Evolutionary conservation across 2,113 vertebrate genomes (phyloP), one percentile per base, ranked within the genome.

Genomic region (Pedetes capensis): DNA sequence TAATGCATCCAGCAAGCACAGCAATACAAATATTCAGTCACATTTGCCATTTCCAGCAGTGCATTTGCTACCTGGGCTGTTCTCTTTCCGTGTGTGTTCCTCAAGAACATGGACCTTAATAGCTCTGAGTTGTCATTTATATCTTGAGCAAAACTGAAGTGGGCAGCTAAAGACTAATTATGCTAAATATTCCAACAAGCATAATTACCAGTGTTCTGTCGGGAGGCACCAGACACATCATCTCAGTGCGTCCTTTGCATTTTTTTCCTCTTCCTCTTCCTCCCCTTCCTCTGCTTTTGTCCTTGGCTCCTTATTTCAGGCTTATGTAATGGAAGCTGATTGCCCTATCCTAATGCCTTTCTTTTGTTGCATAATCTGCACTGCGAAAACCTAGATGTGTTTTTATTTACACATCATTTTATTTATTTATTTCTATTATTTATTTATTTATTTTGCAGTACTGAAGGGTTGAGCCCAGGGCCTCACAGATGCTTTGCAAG

Each of bases 111-210:
- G 47, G 39, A 75, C 97, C 90, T 97, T 97, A 96, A 96, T 57
- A 78, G 80, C 72, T 96, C 90, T 69, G 82, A 90, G 80, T 97
- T 91, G 80, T 85, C 95, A 94, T 95, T 97, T 87, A 79, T 63
- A 91, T 95, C 88, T 97, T 90, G 71, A 93, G 84, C 83, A 95
- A 95, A 96, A 92, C 89, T 71, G 85, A 98, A 97, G 95, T 72
- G 95, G 96, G 87, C 51, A 71, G 89, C 95, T 96, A 71, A 97
- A 86, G 93, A 95, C 95, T 97, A 97, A 97, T 96, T 97, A 97
- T 81, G 84, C 81, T 95, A 96, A 96, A 87, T 82, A 91, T 80
- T 97, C 85, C 84, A 96, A 90, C 91, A 53, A 92, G 95, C 32
- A 4, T 94, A 97, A 97, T 74, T 95, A 68, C 27, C 47, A 80